Base-by-base conservation (phyloP, 2,888 invertebrate species). In the Euplagia quadripunctaria region DNA sequence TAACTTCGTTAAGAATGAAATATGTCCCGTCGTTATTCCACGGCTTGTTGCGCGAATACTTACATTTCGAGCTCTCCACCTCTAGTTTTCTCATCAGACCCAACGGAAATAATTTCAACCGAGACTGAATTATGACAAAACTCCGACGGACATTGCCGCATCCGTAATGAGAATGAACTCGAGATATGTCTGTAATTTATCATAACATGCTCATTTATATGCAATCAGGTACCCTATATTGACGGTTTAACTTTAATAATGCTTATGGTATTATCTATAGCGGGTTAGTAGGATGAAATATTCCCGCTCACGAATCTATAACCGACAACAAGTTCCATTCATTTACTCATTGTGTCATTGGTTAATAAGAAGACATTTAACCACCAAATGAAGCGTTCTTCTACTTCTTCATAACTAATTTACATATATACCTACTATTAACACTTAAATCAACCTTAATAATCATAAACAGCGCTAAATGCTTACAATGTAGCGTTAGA, bases 101-200 rank as follows among this genome's bases (percentile, higher is more conserved):
- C 91, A 93, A 92, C 94, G 95, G 95, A 96, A 96, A 95, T 95
- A 96, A 95, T 95, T 95, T 94, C 92, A 94, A 94, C 94, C 94
- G 94, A 94, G 95, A 93, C 94, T 95, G 95, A 96, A 94, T 96
- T 96, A 96, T 95, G 95, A 95, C 95, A 94, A 96, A 95, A 96
- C 96, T 95, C 95, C 90, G 89, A 88, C 94, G 95, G 95, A 95
- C 94, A 95, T 94, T 93, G 95, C 94, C 93, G 94, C 94, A 95
- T 94, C 94, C 95, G 94, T 94, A 95, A 94, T 95, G 94, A 95
- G 94, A 94, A 94, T 93, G 91, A 93, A 92, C 93, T 94, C 94
- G 93, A 94, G 94, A 95, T 95, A 94, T 91, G 93, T 91, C 90
- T 82, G 89, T 93, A 91, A 94, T 95, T 95, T 95, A 95, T 94